Conservation (phyloP, 2,113 vertebrate genomes). For the Ammodytes dubius region DNA sequence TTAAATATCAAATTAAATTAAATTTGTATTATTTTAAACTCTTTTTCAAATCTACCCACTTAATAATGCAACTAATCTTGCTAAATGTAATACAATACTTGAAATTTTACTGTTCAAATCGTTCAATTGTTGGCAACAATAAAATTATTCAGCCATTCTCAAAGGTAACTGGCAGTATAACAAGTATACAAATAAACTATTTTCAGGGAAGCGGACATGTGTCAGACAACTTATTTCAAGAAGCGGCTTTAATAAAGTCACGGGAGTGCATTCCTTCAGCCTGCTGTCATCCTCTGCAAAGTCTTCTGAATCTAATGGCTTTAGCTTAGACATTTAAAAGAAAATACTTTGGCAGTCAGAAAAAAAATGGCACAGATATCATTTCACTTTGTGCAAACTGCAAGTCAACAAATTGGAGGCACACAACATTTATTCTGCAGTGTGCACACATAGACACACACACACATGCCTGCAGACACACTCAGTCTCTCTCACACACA, state of each 20-base stretch:
- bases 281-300: slow-evolving; percentile 41
- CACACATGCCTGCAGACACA: slow-evolving; percentile 42
- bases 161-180: background rate
- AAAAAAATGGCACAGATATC: slow-evolving; percentile 34
- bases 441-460: background rate
- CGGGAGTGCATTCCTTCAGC: slow-evolving; percentile 45
- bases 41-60: background rate
- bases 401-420: slow-evolving; percentile 42
- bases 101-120: background rate
- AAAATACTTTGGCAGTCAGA: slow-evolving; percentile 37
- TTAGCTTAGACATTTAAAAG: slow-evolving; percentile 36
- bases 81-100: background rate
- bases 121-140: background rate
- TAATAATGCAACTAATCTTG: background rate
- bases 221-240: slow-evolving; percentile 42
- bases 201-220: slow-evolving; percentile 16
- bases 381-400: slow-evolving; percentile 42
- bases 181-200: background rate
- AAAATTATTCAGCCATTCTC: background rate
- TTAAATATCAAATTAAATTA: background rate
- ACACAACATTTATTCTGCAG: slow-evolving; percentile 37
- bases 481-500: slow-evolving; percentile 16
- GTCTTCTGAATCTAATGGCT: slow-evolving; percentile 32
- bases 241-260: slow-evolving; percentile 37
- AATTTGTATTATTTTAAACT: too few species aligned